These are phyloP conservation scores for Decapterus maruadsi DNA, from an alignment of 2,797 vertebrate species.

Conservation along the genomic window DNA sequence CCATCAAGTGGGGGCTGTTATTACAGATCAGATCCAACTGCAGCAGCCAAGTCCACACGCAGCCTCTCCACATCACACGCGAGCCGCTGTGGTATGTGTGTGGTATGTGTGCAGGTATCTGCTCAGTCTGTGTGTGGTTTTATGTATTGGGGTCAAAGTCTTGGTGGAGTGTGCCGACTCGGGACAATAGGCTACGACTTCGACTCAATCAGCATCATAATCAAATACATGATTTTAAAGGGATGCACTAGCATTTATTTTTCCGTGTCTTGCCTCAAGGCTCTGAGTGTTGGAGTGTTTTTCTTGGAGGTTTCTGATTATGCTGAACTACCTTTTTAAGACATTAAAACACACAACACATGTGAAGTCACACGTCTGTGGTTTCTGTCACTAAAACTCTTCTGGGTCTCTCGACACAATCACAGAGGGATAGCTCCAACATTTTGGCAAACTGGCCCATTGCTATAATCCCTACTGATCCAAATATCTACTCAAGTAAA, in stretches of 20 bases:
- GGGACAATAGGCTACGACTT: too few species aligned
- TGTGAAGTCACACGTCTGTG: constrained; percentile 26
- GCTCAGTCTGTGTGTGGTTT: constrained; percentile 20
- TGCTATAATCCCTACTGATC: too few species aligned
- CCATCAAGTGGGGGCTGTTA: constrained; percentile 74
- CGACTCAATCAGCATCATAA: neutral
- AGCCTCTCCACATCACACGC: constrained; percentile 76
- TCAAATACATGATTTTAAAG: too few species aligned
- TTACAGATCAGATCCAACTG: too few species aligned
- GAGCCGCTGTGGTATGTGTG: constrained; percentile 62
- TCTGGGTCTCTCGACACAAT: constrained; percentile 15
- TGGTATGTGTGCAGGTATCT: constrained; percentile 55
- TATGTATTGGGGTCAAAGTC: neutral
- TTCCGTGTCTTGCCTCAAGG: too few species aligned
- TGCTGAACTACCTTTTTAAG: constrained; percentile 13
- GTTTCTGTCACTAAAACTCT: constrained; percentile 17
- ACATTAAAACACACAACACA: constrained; percentile 20
- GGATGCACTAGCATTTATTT: too few species aligned
- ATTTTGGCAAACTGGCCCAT: too few species aligned
- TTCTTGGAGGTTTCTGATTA: constrained; percentile 5
- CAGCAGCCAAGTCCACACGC: constrained; percentile 71
- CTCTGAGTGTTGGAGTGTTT: neutral
- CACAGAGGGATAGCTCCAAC: too few species aligned
- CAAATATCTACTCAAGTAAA: too few species aligned
- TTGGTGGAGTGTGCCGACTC: neutral